Evolutionary conservation across 2,797 vertebrate species (phyloP), one percentile per base, ranked within the genome.

Genomic region (Parauchenoglanis ngamensis): DNA sequence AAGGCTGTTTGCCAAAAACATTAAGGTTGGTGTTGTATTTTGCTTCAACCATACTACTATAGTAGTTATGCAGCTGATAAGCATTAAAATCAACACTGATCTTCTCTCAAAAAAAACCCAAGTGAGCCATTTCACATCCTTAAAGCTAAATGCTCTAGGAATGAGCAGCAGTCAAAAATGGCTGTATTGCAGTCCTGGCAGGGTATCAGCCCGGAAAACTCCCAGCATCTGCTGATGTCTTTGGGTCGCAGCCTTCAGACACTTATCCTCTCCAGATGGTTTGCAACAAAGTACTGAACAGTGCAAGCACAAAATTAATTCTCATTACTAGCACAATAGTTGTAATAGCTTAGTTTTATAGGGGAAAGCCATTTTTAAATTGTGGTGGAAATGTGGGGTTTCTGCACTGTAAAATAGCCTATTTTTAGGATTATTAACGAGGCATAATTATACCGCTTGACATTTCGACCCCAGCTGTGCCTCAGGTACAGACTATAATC

Each of bases 241-340:
- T 81, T 61, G 59, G 59, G 79, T 28, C 7, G 49, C 25, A 81
- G 79, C 59, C 40, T 81, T 65, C 79, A 81, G 61, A 67, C 17
- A 82, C n/a, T 61, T 63, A 31, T 83, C 61, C 61, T 52, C 80
- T 83, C 80, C 80, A 83, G 80, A 67, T 67, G 61, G 80, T 52
- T 15, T 67, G 17, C 44, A 63, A 63, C 35, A 8, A 81, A 81
- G 12, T 25, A 63, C 21, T 59, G 21, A 79, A 79, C 77, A 79
- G 49, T 28, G 21, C 31, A 79, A 57, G 56, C 28, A 59, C 19
- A 10, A 10, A 31, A 59, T 59, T 13, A 59, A 59, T 46, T 49
- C 79, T 28, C 23, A 49, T 65, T 28, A 63, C 79, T 49, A 65
- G 13, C 40, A 83, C n/a, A 68, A 31, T 52, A 31, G 44, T 31